Evolutionary conservation across 2,888 invertebrate species (phyloP).

Genomic region (Xestia c-nigrum): DNA sequence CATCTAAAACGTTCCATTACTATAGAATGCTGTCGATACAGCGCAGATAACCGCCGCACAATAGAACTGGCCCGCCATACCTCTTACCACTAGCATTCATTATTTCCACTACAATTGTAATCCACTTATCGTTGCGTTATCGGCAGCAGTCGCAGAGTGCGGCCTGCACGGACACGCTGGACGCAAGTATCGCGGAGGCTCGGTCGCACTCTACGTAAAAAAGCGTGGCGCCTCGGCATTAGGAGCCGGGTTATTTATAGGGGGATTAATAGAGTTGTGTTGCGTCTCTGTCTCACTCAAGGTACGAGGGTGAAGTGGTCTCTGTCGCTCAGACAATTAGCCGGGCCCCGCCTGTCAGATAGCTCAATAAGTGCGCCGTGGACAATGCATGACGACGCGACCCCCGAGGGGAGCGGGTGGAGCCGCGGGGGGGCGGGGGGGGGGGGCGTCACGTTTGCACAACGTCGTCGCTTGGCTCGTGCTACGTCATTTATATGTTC

Average conservation of each 20-base stretch:
- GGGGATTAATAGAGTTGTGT: slow-evolving; percentile 75
- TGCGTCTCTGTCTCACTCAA: slow-evolving; percentile 69
- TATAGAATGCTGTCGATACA: slow-evolving; percentile 22
- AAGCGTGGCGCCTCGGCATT: slow-evolving; percentile 86
- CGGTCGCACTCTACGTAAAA: slow-evolving; percentile 74
- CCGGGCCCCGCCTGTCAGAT: slow-evolving; percentile 73
- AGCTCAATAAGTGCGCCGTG: slow-evolving; percentile 67
- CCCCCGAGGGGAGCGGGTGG: neutral
- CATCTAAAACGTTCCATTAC: slow-evolving; percentile 51
- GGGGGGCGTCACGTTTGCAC: slow-evolving; percentile 48
- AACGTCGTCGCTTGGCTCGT: slow-evolving; percentile 56
- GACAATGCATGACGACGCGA: slow-evolving; percentile 33
- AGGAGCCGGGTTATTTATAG: slow-evolving; percentile 86
- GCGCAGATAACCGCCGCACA: slow-evolving; percentile 40
- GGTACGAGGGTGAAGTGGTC: slow-evolving; percentile 50
- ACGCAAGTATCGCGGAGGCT: slow-evolving; percentile 74
- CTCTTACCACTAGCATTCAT: slow-evolving; percentile 41
- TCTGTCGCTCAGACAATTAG: slow-evolving; percentile 78
- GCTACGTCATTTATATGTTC: slow-evolving; percentile 36
- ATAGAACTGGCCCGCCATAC: slow-evolving; percentile 23
- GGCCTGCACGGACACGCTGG: slow-evolving; percentile 25
- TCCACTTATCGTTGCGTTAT: slow-evolving; percentile 62
- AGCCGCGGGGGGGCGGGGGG: neutral
- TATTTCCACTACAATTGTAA: slow-evolving; percentile 40
- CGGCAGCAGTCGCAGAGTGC: slow-evolving; percentile 23